These are phyloP conservation scores for Megamerina dolium DNA, from an alignment of 2,888 invertebrate species.

Conservation along the genomic window DNA sequence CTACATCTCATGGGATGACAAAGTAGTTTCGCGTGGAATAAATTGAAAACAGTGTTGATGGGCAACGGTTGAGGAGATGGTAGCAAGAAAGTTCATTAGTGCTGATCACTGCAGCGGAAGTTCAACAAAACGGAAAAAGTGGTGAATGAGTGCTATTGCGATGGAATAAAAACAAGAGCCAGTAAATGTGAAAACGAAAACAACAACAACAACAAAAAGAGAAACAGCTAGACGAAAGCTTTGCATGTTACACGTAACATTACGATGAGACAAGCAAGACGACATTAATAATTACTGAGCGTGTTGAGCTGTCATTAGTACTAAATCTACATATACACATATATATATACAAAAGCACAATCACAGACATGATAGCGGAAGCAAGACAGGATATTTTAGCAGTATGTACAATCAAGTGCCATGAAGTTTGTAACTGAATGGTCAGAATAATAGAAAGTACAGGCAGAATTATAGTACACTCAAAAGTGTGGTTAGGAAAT, in stretches of 20 bases:
- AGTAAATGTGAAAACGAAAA: no score
- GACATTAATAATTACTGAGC: constrained; percentile 30
- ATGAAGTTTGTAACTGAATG: no score
- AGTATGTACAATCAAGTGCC: no score
- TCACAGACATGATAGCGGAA: constrained; percentile 24
- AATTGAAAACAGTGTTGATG: no score
- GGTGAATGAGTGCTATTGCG: background rate
- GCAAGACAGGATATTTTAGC: no score
- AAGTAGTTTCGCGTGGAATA: no score
- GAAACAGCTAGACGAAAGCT: no score
- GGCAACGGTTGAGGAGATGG: background rate
- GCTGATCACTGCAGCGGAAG: constrained; percentile 25
- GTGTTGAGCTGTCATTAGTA: constrained; percentile 11
- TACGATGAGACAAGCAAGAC: background rate
- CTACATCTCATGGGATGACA: background rate
- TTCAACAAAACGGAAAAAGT: constrained; percentile 23
- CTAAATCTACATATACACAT: constrained; percentile 10
- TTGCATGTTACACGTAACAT: constrained; percentile 26
- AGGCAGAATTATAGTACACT: no score
- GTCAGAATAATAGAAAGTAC: no score
- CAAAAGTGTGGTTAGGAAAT: no score
- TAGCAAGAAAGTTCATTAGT: constrained; percentile 31
- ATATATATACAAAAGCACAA: no score
- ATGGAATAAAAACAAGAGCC: constrained; percentile 7
- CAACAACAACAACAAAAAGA: no score